Evolutionary conservation across 2,113 vertebrate species (phyloP).

Genomic region (Muscicapa adusta): DNA sequence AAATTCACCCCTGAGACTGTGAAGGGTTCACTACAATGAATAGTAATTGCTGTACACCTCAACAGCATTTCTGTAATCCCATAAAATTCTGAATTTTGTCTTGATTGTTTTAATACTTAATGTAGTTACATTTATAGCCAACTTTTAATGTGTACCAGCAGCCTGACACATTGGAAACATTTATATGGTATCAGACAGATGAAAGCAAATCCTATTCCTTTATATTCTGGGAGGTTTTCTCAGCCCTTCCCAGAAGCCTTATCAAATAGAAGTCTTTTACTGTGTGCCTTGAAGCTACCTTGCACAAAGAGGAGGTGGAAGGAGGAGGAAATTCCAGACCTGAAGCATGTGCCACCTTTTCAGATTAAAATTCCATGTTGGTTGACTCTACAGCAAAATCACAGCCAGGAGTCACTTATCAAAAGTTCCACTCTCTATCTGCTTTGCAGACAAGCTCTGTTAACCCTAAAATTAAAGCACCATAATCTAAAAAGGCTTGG

Average conservation of each 20-base stretch:
- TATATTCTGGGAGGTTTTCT: neutral
- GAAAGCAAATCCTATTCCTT: neutral
- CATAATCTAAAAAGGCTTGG: neutral
- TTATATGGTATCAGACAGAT: neutral
- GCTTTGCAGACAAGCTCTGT: neutral
- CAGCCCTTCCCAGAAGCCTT: neutral
- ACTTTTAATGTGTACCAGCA: neutral
- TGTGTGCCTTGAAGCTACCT: neutral
- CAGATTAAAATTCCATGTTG: neutral
- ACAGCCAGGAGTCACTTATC: neutral
- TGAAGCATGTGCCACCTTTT: slow-evolving; percentile 15
- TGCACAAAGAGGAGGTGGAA: neutral
- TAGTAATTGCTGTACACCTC: neutral
- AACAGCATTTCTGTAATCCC: neutral
- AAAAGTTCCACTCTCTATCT: neutral
- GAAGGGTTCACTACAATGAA: neutral
- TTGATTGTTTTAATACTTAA: neutral
- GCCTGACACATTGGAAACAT: neutral
- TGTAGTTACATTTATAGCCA: neutral
- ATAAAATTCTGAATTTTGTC: neutral
- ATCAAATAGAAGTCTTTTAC: neutral
- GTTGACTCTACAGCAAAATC: neutral
- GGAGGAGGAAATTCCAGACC: slow-evolving; percentile 12
- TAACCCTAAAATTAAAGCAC: neutral
- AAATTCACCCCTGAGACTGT: neutral